Evolutionary conservation across 1,140 invertebrate genomes (phyloP).

Genomic region (Saccostrea echinata): DNA sequence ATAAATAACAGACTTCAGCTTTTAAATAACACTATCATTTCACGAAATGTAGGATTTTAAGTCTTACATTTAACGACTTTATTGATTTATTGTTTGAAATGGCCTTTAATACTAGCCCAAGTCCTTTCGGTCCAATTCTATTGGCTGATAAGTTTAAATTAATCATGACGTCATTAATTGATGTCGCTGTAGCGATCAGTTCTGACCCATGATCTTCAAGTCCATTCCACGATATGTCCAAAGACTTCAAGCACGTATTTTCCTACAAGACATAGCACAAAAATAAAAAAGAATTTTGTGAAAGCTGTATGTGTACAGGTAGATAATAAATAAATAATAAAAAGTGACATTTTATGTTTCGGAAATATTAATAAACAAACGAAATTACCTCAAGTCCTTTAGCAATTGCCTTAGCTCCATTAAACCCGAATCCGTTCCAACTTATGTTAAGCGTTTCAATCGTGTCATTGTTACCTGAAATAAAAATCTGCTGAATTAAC

Average conservation of each 20-base stretch:
- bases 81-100: conserved; percentile 49
- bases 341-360: too few species aligned
- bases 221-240: conserved; percentile 60
- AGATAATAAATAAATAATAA: too few species aligned
- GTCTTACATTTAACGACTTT: conserved; percentile 49
- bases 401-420: conserved; percentile 45
- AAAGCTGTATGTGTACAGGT: too few species aligned
- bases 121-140: conserved; percentile 53
- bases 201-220: conserved; percentile 51
- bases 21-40: background rate
- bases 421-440: conserved; percentile 46
- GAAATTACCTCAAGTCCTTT: conserved; percentile 50
- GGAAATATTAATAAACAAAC: background rate
- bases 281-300: background rate
- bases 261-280: conserved; percentile 50
- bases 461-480: conserved; percentile 53
- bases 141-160: conserved; percentile 50
- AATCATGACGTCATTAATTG: conserved; percentile 42
- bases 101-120: conserved; percentile 45
- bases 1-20: background rate
- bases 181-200: conserved; percentile 23
- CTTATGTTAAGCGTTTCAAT: conserved; percentile 54
- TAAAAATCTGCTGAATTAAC: too few species aligned
- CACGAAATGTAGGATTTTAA: background rate
- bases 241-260: conserved; percentile 49